Evolutionary conservation across 2,888 invertebrate genomes (phyloP).

Genomic region (Blastobasis adustella): DNA sequence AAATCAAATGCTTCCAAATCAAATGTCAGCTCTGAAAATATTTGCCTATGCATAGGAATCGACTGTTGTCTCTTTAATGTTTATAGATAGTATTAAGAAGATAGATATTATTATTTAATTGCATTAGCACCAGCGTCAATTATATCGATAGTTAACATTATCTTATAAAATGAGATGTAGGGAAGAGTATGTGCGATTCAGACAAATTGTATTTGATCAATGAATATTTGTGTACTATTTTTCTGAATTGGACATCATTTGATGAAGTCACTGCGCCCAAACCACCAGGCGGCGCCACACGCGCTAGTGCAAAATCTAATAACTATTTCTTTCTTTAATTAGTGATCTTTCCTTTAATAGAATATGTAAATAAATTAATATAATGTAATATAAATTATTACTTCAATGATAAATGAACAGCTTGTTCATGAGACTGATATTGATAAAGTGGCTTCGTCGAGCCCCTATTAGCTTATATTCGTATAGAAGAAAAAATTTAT

Average conservation of each 20-base stretch:
- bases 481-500: conserved; percentile 11
- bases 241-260: no score
- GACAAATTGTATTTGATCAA: no score
- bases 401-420: conserved; percentile 33
- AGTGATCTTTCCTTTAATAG: conserved; percentile 19
- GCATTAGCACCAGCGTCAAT: neutral
- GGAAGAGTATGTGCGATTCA: no score
- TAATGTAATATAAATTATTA: conserved; percentile 29
- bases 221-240: no score
- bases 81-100: no score
- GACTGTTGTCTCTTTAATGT: neutral
- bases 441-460: conserved; percentile 28
- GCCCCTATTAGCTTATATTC: conserved; percentile 12
- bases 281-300: no score
- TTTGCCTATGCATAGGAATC: neutral
- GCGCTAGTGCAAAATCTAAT: conserved; percentile 1
- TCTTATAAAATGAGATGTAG: no score
- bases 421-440: conserved; percentile 49
- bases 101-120: neutral
- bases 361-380: conserved; percentile 30
- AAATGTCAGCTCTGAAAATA: neutral
- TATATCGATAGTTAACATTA: neutral
- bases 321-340: conserved; percentile 2
- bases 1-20: conserved; percentile 7
- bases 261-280: no score